phyloP scores from a whole-genome alignment of 2,888 invertebrate species.

The Diadromus collaris region DNA sequence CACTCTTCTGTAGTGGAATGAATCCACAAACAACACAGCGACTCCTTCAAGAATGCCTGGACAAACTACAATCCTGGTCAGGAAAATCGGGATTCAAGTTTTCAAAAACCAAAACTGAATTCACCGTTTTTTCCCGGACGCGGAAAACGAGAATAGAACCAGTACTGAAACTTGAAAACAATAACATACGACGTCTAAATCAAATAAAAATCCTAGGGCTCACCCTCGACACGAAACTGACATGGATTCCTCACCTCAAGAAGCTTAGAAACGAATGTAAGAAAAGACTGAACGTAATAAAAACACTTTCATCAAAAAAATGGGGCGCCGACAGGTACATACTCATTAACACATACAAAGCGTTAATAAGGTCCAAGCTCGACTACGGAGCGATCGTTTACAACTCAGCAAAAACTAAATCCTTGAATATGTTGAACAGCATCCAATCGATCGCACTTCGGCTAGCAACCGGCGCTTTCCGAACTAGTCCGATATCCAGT shows the following conservation, averaged over 20 bases:
- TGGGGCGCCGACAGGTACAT: slow-evolving; percentile 48
- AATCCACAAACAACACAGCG: slow-evolving; percentile 23
- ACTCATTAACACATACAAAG: slow-evolving; percentile 51
- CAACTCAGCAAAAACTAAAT: slow-evolving; percentile 23
- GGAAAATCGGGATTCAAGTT: slow-evolving; percentile 7
- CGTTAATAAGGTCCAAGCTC: slow-evolving; percentile 49
- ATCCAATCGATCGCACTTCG: slow-evolving; percentile 11
- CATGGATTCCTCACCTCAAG: slow-evolving; percentile 34
- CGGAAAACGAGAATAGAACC: slow-evolving; percentile 1
- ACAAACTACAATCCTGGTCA: slow-evolving; percentile 19
- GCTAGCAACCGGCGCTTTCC: slow-evolving; percentile 51
- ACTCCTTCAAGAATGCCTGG: slow-evolving; percentile 29
- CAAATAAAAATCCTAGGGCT: slow-evolving; percentile 39
- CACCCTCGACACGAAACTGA: slow-evolving; percentile 32
- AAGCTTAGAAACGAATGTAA: slow-evolving; percentile 45
- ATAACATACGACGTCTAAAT: neutral
- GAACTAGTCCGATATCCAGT: slow-evolving; percentile 45
- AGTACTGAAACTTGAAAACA: neutral
- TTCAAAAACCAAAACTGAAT: slow-evolving; percentile 26
- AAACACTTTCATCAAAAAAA: slow-evolving; percentile 45
- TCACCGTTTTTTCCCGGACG: slow-evolving; percentile 7
- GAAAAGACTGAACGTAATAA: slow-evolving; percentile 55
- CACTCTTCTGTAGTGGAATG: slow-evolving; percentile 47
- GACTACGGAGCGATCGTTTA: slow-evolving; percentile 54
- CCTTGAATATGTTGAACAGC: slow-evolving; percentile 1